Evolutionary conservation across 2,888 invertebrate genomes (phyloP), one percentile per base, ranked within the genome.

Genomic region (Eupithecia subfuscata): DNA sequence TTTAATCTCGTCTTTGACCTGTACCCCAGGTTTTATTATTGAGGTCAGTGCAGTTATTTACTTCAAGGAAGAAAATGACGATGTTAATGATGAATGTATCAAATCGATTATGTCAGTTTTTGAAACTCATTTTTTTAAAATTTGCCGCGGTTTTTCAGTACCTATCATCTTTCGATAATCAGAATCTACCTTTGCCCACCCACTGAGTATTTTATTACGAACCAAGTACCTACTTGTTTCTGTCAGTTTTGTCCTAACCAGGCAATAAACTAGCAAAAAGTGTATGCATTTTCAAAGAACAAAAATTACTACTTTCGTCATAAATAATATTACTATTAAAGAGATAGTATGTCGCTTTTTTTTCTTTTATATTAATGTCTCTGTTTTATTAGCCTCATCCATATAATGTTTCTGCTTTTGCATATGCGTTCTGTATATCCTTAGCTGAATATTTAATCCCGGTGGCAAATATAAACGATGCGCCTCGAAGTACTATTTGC

Each of bases 361-460:
- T 56, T 60, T 60, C 14, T 60, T 12, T 6, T 25, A 25, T 2
- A 34, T 34, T 4, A 2, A 14, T 6, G 6, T 25, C n/a, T 9
- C 11, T 56, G 60, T 60, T 60, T 60, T 60, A 60, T 60, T 60
- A 60, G 14, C 60, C 60, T 60, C 60, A 25, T 60, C 12, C 60
- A 60, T 25, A 60, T 14, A 60, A 60, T 0, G 25, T 60, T 25
- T 60, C 14, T 60, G 14, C 12, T 60, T 60, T 60, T 25, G 25
- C 25, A 25, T 40, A 25, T 25, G n/a, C 25, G 12, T 25, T 60
- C 14, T 25, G 25, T 60, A 12, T 60, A 60, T 25, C 14, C 6
- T 56, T 25, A 5, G 14, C 60, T 60, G 25, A 25, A 14, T 14
- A 25, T 2, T 60, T 56, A 56, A 60, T 25, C 12, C 22, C 14